Base-by-base conservation (phyloP, 2,797 vertebrate genomes). In the Champsocephalus gunnari region DNA sequence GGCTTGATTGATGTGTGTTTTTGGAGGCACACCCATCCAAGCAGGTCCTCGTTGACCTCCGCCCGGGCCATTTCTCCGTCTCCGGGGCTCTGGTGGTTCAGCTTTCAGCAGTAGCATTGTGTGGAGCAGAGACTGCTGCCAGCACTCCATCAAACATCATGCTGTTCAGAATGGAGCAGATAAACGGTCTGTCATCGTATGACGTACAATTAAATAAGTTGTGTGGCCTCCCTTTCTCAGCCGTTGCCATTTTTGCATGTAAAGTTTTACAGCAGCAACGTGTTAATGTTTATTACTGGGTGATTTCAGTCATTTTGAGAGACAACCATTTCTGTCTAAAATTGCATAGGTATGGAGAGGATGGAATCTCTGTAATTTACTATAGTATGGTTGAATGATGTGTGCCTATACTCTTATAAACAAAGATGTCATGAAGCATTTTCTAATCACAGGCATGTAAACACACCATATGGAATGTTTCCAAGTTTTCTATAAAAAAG, bases 71-170 rank as follows among this genome's bases (percentile, higher is more conserved):
- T 34, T 58, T 60, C 74, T n/a, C 32, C 2, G 9, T 68, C 77
- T 17, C 50, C 47, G 24, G 72, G 50, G 74, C 74, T 81, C 76
- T n/a, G 11, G 77, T 53, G 70, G 83, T 83, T 79, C 24, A 69
- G 69, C 73, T 85, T 82, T 92, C 86, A 93, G 82, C 88, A 77
- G 86, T 53, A 72, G 72, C 82, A 75, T 88, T 92, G 82, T 88
- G 78, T 79, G 59, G 38, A 82, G 61, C 11, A 45, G 38, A 79
- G 80, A 69, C 19, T 24, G 68, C 54, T 65, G 61, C 80, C 77
- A 76, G 73, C 41, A 2, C 61, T 44, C 13, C 3, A 28, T 61
- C 59, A 50, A 64, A 63, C 41, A 10, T 73, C 75, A 62, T 73
- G 13, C 49, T 55, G 48, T 77, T 63, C 49, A 64, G 13, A 71